These are phyloP conservation scores for Heterohyrax brucei DNA, from an alignment of 2,797 vertebrate species.

Conservation along the genomic window DNA sequence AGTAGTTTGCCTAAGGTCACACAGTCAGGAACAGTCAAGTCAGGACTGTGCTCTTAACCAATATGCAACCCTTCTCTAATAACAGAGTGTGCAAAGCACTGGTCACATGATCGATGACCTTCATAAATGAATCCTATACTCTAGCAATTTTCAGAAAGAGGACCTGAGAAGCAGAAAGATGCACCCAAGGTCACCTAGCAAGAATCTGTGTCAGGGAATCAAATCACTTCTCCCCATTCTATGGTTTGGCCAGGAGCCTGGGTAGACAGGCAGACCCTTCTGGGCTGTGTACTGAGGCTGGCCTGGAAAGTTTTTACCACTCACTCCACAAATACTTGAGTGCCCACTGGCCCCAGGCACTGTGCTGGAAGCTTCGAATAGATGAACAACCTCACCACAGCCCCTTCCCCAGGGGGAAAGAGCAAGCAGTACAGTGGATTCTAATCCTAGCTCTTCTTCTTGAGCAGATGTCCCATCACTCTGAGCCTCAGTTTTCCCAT, in stretches of 20 bases:
- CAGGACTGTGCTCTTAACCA: background rate
- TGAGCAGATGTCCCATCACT: background rate
- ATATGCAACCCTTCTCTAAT: background rate
- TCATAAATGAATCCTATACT: background rate
- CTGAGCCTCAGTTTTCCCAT: background rate
- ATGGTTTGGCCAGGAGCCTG: background rate
- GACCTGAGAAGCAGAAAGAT: background rate
- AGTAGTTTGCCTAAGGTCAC: constrained; percentile 12
- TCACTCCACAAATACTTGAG: background rate
- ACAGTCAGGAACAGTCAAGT: background rate
- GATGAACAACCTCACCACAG: background rate
- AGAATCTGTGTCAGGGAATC: background rate
- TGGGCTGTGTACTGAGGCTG: background rate
- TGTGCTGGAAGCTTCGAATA: background rate
- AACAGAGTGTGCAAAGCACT: background rate
- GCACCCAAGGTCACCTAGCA: background rate
- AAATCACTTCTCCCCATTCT: background rate
- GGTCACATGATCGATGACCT: background rate
- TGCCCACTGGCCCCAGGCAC: background rate
- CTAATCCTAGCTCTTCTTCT: background rate
- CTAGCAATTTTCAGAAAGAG: background rate
- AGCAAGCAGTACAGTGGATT: background rate
- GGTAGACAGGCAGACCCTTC: background rate
- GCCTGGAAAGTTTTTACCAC: background rate
- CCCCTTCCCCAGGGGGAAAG: background rate